Evolutionary conservation across 1,140 invertebrate genomes (phyloP), one percentile per base, ranked within the genome.

Genomic region (Pseudomyrmex pallidus): DNA sequence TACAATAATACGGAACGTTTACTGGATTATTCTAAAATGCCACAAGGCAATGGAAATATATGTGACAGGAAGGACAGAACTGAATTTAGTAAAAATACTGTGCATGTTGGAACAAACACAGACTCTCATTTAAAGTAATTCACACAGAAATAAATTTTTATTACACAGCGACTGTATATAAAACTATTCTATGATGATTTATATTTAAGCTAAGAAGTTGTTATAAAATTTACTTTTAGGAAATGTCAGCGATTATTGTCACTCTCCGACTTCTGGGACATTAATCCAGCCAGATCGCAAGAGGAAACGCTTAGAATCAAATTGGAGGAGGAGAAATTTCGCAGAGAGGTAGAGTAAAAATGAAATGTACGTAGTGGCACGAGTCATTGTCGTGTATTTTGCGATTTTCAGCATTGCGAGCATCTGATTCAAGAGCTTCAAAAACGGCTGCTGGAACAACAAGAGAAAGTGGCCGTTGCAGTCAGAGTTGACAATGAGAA

Each of bases 391-490:
- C 50, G 73, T 63, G 48, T 74, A 74, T 59, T 17, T 66, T 50
- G 15, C 52, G 90, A 46, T 94, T 95, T 5, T 91, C 20, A 97
- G 96, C 97, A 97, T 90, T 97, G 97, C 91, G 97, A 98, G 92
- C 94, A 96, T 83, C 94, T 96, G 82, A 97, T 98, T 56, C 96
- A 97, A 89, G 95, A 96, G 56, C 91, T 97, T 1, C 97, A 98
- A 91, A 95, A 95, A 76, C 95, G 96, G 82, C 91, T 97, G 67
- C 92, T 97, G 20, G 97, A 97, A 88, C 96, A 97, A 85, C 96
- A 97, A 92, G 96, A 98, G 90, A 96, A 96, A 85, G 90, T 98
- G 35, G 96, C 97, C 0, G 97, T 97, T 1, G 97, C 97, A 3
- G 92, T 97, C 12, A 95, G 96, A 92, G 96, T 98, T 0, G 97